Conservation (phyloP, 1,140 invertebrate genomes). For the Pissodes strobi region DNA sequence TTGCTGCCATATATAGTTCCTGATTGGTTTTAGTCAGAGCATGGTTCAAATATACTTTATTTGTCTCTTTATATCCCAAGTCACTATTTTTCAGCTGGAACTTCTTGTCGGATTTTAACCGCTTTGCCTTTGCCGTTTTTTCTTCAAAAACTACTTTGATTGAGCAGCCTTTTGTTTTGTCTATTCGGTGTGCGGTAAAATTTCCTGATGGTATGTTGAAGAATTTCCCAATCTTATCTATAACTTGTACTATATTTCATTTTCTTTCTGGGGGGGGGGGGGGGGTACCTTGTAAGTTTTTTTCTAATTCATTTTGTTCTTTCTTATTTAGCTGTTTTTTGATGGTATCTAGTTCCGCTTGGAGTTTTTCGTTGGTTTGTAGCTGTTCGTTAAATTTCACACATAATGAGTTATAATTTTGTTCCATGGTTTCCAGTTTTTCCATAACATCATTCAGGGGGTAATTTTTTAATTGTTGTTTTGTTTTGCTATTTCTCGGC, state of each 20-base stretch:
- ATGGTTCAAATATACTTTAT: conserved; percentile 5
- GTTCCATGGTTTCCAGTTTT: conserved; percentile 12
- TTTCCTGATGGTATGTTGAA: too few species aligned
- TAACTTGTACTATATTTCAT: too few species aligned
- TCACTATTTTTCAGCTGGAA: neutral
- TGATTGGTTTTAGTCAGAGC: conserved; percentile 12
- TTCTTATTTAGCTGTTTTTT: conserved; percentile 16
- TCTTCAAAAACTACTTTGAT: neutral
- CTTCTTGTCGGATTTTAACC: neutral
- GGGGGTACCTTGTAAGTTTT: conserved; percentile 1
- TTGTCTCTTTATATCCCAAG: neutral
- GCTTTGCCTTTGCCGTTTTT: neutral
- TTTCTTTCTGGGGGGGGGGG: too few species aligned
- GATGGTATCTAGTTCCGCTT: neutral
- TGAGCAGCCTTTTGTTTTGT: neutral
- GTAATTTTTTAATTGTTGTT: too few species aligned
- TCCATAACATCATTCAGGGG: conserved; percentile 11
- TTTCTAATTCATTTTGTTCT: conserved; percentile 4
- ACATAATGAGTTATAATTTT: conserved; percentile 4
- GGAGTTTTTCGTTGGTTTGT: conserved; percentile 3
- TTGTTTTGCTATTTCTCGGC: too few species aligned
- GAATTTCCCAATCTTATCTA: too few species aligned
- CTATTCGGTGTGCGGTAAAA: too few species aligned
- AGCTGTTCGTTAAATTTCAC: conserved; percentile 14
- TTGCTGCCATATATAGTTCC: conserved; percentile 11